phyloP scores from a whole-genome alignment of 2,888 invertebrate genomes.

The Axea sp. region DNA sequence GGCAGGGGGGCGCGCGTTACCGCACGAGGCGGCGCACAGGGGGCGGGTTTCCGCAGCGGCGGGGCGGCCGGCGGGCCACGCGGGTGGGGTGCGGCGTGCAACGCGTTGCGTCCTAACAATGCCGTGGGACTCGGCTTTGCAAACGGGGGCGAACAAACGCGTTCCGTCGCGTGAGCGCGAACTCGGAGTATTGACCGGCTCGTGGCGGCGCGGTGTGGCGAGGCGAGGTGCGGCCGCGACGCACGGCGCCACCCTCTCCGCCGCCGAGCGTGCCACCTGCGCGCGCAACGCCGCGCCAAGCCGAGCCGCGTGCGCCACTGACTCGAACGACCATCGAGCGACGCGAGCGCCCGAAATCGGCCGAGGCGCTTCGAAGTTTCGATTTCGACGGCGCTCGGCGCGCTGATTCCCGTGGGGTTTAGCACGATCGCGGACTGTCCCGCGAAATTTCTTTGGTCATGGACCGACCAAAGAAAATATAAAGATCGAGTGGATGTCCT shows the following conservation, averaged over 20 bases:
- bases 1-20: conserved; percentile 37
- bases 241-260: conserved; percentile 59
- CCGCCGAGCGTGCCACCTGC: conserved; percentile 53
- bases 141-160: conserved; percentile 41
- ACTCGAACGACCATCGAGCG: neutral
- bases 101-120: neutral
- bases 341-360: no score
- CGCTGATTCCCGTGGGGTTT: no score
- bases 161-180: conserved; percentile 69
- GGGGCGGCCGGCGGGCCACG: conserved; percentile 42
- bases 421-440: no score
- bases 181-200: conserved; percentile 78
- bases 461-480: no score
- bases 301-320: conserved; percentile 25
- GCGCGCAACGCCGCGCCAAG: conserved; percentile 59
- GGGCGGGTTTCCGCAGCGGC: conserved; percentile 49
- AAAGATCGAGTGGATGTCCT: no score
- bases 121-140: conserved; percentile 10
- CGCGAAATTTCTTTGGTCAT: no score
- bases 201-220: conserved; percentile 62
- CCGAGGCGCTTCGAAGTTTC: no score
- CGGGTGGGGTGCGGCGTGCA: neutral
- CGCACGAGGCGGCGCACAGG: conserved; percentile 33
- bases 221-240: conserved; percentile 60
- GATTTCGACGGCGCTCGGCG: no score